These are phyloP conservation scores for Trichopria drosophilae DNA, from an alignment of 2,888 invertebrate species.

Conservation along the genomic window DNA sequence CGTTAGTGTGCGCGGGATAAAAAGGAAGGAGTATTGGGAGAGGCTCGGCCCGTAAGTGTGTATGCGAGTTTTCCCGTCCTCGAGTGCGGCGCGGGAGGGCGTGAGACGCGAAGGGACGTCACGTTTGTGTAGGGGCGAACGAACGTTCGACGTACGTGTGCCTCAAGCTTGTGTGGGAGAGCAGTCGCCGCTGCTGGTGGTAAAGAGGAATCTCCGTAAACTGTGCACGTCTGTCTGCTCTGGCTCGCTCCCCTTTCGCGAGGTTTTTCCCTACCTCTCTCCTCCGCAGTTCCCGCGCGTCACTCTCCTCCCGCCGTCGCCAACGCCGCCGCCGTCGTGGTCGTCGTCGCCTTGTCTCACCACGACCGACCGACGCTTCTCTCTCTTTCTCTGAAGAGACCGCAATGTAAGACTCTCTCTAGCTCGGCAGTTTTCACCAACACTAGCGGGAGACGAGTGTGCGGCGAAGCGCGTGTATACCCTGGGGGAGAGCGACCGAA, in stretches of 20 bases:
- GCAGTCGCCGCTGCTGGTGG: constrained; percentile 37
- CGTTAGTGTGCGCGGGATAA: too few relatives aligned
- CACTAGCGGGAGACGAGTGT: too few relatives aligned
- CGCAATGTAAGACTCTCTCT: too few relatives aligned
- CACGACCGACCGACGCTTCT: constrained; percentile 33
- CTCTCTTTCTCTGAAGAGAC: too few relatives aligned
- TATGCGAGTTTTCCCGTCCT: too few relatives aligned
- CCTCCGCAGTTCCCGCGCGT: constrained; percentile 18
- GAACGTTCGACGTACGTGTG: constrained; percentile 29
- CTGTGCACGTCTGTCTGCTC: constrained; percentile 41
- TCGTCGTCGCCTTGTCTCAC: constrained; percentile 33
- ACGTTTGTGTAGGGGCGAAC: constrained; percentile 34
- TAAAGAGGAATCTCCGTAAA: constrained; percentile 46
- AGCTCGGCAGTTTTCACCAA: constrained; percentile 29
- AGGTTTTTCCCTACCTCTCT: constrained; percentile 20
- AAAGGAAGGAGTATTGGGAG: too few relatives aligned
- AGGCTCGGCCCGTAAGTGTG: too few relatives aligned
- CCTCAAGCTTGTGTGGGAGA: too few relatives aligned
- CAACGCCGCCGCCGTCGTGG: constrained; percentile 46
- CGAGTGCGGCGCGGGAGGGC: constrained; percentile 36
- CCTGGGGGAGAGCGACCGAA: too few relatives aligned
- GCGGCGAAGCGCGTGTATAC: too few relatives aligned
- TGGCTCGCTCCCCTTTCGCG: too few relatives aligned
- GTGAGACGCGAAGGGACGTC: constrained; percentile 32
- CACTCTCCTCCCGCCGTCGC: constrained; percentile 36